phyloP scores from a whole-genome alignment of 2,797 vertebrate genomes.

The Chaetodon trifasciatus region DNA sequence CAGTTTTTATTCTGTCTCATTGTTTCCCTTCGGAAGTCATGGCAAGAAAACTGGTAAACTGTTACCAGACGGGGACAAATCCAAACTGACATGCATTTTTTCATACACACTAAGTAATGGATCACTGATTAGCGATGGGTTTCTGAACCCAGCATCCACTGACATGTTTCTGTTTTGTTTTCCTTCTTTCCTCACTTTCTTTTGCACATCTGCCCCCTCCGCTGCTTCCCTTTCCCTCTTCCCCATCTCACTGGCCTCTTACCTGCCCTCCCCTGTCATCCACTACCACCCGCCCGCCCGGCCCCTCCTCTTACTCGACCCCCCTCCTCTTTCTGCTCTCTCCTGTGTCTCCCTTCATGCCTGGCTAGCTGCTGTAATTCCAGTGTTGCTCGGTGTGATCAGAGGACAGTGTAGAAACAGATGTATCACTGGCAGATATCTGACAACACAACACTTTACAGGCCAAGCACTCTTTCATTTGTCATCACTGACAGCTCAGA shows the following conservation, averaged over 20 bases:
- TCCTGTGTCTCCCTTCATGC: conserved; percentile 65
- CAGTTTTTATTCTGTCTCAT: conserved; percentile 15
- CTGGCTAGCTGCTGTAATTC: conserved; percentile 70
- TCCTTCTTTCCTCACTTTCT: neutral
- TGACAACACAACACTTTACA: conserved; percentile 72
- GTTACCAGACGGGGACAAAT: conserved; percentile 40
- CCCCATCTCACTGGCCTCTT: neutral
- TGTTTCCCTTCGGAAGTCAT: conserved; percentile 16
- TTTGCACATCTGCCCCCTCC: neutral
- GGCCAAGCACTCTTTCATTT: conserved; percentile 71
- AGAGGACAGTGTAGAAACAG: conserved; percentile 74
- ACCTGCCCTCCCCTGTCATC: neutral
- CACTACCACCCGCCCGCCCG: neutral
- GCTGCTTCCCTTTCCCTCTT: neutral
- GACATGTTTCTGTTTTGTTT: conserved; percentile 34
- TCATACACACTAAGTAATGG: conserved; percentile 30
- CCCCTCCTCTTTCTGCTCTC: conserved; percentile 20
- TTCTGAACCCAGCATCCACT: conserved; percentile 29
- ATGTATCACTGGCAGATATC: conserved; percentile 74
- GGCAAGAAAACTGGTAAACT: conserved; percentile 18
- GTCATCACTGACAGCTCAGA: conserved; percentile 76
- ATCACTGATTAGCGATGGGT: conserved; percentile 54
- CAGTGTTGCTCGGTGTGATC: conserved; percentile 64
- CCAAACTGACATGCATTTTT: conserved; percentile 42
- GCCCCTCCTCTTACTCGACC: conserved; percentile 2